These are phyloP conservation scores for Malurus elegans DNA, from an alignment of 2,113 vertebrate species.

Conservation along the genomic window DNA sequence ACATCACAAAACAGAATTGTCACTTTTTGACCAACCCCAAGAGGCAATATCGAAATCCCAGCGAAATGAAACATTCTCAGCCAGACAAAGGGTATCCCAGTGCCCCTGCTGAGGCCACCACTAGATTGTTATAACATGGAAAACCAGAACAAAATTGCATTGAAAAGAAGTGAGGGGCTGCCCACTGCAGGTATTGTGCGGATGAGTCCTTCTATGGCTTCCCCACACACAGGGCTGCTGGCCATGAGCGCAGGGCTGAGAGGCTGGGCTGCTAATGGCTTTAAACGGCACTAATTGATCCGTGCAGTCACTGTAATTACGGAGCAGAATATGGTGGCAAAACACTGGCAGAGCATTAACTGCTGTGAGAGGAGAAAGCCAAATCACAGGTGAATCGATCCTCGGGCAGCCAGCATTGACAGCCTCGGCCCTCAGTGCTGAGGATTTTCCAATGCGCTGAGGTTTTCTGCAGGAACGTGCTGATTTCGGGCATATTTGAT, in stretches of 20 bases:
- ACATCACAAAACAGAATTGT: background rate
- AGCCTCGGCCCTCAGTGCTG: background rate
- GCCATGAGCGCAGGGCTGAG: background rate
- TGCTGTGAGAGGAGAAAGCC: background rate
- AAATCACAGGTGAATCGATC: background rate
- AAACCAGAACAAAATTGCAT: background rate
- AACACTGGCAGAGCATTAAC: background rate
- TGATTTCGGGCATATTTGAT: background rate
- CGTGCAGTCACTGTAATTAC: background rate
- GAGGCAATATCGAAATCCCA: background rate
- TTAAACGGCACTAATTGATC: slow-evolving; percentile 25
- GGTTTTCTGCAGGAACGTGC: background rate
- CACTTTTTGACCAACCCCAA: background rate
- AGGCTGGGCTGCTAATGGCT: background rate
- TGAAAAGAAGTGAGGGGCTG: background rate
- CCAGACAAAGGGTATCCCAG: background rate
- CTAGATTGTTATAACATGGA: background rate
- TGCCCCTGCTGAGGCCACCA: background rate
- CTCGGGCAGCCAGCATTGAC: background rate
- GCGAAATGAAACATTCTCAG: background rate
- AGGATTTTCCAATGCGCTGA: background rate
- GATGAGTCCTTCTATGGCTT: background rate
- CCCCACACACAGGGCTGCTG: background rate
- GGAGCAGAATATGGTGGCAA: background rate
- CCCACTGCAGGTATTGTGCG: background rate